Percentiles rank a stretch among this genome's conserved stretches.
Evolutionary conservation across 2,888 invertebrate species (phyloP).

Genomic region (Odontocerum albicorne): DNA sequence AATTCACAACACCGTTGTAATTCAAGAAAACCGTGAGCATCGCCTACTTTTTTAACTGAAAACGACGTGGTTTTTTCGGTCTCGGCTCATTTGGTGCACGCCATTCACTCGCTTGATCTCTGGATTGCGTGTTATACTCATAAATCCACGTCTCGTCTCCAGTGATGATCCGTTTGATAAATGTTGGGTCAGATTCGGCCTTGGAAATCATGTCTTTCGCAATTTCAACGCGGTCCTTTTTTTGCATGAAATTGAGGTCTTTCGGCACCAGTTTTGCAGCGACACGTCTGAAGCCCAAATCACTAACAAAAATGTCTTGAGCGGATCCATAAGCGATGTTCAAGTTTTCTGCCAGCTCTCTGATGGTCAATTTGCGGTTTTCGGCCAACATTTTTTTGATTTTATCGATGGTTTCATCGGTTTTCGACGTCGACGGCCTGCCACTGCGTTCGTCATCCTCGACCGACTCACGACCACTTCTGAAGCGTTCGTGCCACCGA

Average conservation of each 20-base stretch:
- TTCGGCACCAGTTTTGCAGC: slow-evolving; percentile 21
- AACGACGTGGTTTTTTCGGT: slow-evolving; percentile 19
- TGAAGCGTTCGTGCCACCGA: neutral
- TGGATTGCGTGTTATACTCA: too few relatives aligned
- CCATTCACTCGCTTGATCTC: neutral
- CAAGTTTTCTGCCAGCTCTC: neutral
- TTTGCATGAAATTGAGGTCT: slow-evolving; percentile 30
- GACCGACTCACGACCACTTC: neutral
- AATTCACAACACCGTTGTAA: slow-evolving; percentile 25
- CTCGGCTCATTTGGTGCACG: slow-evolving; percentile 9
- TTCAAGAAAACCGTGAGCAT: slow-evolving; percentile 33
- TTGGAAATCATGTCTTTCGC: slow-evolving; percentile 28
- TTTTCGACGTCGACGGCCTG: neutral
- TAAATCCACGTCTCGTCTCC: too few relatives aligned
- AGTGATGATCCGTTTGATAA: slow-evolving; percentile 22
- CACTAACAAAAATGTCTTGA: neutral
- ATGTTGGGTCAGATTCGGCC: slow-evolving; percentile 22
- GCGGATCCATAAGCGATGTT: neutral
- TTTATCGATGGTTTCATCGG: neutral
- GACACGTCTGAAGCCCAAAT: neutral
- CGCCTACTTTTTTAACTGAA: slow-evolving; percentile 28
- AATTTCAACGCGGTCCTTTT: slow-evolving; percentile 35
- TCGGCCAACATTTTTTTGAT: neutral
- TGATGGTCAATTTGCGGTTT: neutral
- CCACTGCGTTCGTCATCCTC: neutral